Evolutionary conservation across 1,140 invertebrate genomes (phyloP).

Genomic region (Drosophila murphyi): DNA sequence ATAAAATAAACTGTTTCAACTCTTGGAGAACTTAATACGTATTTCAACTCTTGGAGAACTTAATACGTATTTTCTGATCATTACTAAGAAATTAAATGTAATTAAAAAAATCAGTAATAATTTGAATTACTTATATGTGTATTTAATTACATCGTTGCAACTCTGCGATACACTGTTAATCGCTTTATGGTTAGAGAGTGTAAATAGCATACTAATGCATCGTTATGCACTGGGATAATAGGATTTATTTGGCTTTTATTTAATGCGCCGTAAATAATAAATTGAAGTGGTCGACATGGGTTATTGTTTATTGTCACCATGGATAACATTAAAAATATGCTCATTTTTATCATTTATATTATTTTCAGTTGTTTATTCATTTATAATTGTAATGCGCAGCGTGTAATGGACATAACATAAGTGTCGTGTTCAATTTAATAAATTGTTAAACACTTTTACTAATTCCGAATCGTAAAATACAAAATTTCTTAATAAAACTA

Average conservation of each 20-base stretch:
- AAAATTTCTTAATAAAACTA: too few relatives aligned
- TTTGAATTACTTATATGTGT: background rate
- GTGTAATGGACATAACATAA: background rate
- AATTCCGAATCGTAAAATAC: too few relatives aligned
- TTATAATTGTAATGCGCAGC: background rate
- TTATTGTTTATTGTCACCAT: constrained; percentile 66
- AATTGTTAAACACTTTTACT: too few relatives aligned
- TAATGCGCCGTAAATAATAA: constrained; percentile 76
- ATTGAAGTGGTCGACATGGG: constrained; percentile 25
- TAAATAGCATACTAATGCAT: background rate
- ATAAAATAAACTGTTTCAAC: background rate
- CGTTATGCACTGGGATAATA: constrained; percentile 5
- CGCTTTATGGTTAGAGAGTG: background rate
- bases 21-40: background rate
- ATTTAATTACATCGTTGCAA: background rate
- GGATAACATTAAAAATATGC: constrained; percentile 79
- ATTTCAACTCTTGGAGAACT: background rate
- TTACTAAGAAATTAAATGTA: too few relatives aligned
- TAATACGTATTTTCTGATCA: too few relatives aligned
- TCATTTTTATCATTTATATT: constrained; percentile 67
- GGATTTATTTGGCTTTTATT: constrained; percentile 63
- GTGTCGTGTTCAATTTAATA: too few relatives aligned
- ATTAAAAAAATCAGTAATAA: background rate
- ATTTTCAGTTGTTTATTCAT: constrained; percentile 49
- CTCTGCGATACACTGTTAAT: background rate